phyloP scores from a whole-genome alignment of 2,888 invertebrate species.

The Eudemis profundana region DNA sequence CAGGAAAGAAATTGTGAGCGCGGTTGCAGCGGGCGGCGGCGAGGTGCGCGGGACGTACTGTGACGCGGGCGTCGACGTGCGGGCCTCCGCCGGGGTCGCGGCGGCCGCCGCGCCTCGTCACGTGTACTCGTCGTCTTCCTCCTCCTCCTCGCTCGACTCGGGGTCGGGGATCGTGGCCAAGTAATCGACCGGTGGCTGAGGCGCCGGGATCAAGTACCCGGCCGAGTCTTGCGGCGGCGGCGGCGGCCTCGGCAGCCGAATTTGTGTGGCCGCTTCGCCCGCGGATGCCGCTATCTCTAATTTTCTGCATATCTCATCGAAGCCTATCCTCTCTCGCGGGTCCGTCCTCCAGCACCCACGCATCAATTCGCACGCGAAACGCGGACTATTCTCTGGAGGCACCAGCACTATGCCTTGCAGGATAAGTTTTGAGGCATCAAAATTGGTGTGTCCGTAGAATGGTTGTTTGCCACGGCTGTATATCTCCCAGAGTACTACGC shows the following conservation, averaged over 20 bases:
- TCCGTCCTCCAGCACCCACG: conserved; percentile 92
- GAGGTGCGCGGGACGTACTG: conserved; percentile 69
- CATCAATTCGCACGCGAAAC: conserved; percentile 90
- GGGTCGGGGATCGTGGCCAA: conserved; percentile 82
- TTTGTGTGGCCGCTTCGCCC: conserved; percentile 60
- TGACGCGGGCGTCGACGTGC: conserved; percentile 56
- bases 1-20: conserved; percentile 68
- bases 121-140: conserved; percentile 75
- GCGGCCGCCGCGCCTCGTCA: conserved; percentile 59
- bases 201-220: conserved; percentile 88
- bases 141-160: conserved; percentile 71
- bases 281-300: conserved; percentile 82
- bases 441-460: conserved; percentile 95
- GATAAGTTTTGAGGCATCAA: conserved; percentile 93
- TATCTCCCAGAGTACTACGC: conserved; percentile 97
- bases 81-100: conserved; percentile 47
- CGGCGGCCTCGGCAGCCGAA: conserved; percentile 79
- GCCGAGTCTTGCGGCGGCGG: conserved; percentile 87
- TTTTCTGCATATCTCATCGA: conserved; percentile 88
- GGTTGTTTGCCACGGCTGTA: conserved; percentile 97
- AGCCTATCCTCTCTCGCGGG: conserved; percentile 90
- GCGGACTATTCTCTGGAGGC: conserved; percentile 91
- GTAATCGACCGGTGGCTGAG: conserved; percentile 83
- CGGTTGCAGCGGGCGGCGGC: conserved; percentile 54
- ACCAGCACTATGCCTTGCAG: conserved; percentile 91